Percentiles rank a stretch among this genome's conserved stretches.
phyloP scores from a whole-genome alignment of 1,140 invertebrate species.

The Tachypleus tridentatus region DNA sequence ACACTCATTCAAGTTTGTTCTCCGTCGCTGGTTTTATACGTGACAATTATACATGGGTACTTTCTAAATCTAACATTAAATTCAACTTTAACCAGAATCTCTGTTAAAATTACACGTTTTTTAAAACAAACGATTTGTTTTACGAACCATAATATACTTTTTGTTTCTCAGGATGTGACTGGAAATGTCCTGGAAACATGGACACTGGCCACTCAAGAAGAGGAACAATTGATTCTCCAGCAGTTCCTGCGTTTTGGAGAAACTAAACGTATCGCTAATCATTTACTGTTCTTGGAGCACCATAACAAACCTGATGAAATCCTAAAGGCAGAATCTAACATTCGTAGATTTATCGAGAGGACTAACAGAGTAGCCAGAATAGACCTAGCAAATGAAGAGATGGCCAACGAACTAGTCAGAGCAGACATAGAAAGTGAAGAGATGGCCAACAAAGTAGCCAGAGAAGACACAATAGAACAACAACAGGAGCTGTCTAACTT shows the following conservation, averaged over 20 bases:
- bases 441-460: neutral
- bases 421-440: no score
- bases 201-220: slow-evolving; percentile 66
- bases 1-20: no score
- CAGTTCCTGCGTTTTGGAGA: slow-evolving; percentile 74
- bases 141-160: neutral
- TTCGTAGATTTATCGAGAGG: slow-evolving; percentile 44
- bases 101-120: no score
- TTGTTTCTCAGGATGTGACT: slow-evolving; percentile 39
- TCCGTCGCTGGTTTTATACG: no score
- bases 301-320: slow-evolving; percentile 30
- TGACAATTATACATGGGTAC: no score
- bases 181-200: slow-evolving; percentile 62
- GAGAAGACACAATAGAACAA: slow-evolving; percentile 26
- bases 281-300: slow-evolving; percentile 49
- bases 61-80: no score
- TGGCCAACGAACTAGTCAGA: no score
- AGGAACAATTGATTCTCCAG: slow-evolving; percentile 70
- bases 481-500: slow-evolving; percentile 20
- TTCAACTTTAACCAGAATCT: no score
- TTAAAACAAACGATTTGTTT: no score
- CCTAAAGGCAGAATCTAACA: slow-evolving; percentile 36
- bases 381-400: no score
- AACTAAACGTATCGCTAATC: slow-evolving; percentile 66
- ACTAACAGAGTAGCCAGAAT: slow-evolving; percentile 13